Base-by-base conservation (phyloP, 64 coral and sea anemone genomes). In the Porites australiensis region DNA sequence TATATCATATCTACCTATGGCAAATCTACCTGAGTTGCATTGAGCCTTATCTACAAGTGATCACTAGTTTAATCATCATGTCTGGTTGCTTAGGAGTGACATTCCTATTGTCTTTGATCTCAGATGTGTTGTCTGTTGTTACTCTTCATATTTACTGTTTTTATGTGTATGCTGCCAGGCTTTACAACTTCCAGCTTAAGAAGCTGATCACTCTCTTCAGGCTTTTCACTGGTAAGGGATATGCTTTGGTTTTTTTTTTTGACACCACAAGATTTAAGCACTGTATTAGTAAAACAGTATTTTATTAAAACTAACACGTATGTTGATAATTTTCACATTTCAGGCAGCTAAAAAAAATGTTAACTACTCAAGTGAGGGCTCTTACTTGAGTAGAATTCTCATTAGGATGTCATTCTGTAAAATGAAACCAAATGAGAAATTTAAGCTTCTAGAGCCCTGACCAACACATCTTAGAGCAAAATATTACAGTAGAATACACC, bases 91-190 rank as follows among this genome's bases (percentile, higher is more conserved):
- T 99, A 37, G 98, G 98, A 16, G 15, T 94, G 51, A 99, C 98
- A 8, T 99, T 99, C 59, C 63, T 96, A 62, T 52, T 99, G 12
- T 75, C 94, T 4, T 23, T 99, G 60, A 87, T 74, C 43, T 96
- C 91, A 3, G 98, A 99, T 80, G 72, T 99, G 21, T 44, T 99
- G 70, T 99, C 98, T 4, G 53, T 96, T 14, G 60, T 99, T 19
- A 99, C 98, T 3, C 81, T 96, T 9, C 94, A 99, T n/a, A 99
- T 99, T 83, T 96, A 99, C 79, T 99, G 94, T 53, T 99, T 99
- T 68, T 99, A 99, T 81, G 94, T 99, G 49, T 99, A 99, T 92
- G 98, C 98, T 69, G 94, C 98, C 45, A 86, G 94, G 11, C 74
- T 99, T 27, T 99, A 96, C 58, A 93, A 95, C 54, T 79, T 96